A percentile compares a stretch with the other conserved stretches of the same genome.
Evolutionary conservation across 1,140 invertebrate species (phyloP).

Genomic region (Aphidius gifuensis): DNA sequence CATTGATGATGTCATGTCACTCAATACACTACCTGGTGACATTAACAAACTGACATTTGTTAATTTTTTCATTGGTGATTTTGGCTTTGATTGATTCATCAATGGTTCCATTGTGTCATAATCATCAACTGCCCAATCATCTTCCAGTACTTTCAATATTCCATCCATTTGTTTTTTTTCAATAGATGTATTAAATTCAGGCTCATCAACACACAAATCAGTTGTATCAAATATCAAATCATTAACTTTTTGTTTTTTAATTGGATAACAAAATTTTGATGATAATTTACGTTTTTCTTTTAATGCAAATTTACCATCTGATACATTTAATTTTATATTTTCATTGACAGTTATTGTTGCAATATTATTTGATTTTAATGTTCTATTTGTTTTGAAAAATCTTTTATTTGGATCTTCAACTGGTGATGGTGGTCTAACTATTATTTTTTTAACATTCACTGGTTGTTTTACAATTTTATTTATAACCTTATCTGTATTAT

Average conservation of each 20-base stretch:
- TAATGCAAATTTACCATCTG: constrained; percentile 21
- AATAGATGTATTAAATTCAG: constrained; percentile 29
- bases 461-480: not conserved
- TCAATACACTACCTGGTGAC: constrained; percentile 56
- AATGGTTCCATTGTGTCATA: constrained; percentile 39
- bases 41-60: constrained; percentile 32
- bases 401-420: constrained; percentile 32
- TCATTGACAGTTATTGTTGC: constrained; percentile 40
- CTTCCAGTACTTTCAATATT: constrained; percentile 43
- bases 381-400: constrained; percentile 44
- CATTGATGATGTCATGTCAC: constrained; percentile 55
- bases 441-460: not conserved
- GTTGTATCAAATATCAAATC: constrained; percentile 35
- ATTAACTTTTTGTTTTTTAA: constrained; percentile 23
- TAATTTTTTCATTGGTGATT: constrained; percentile 15
- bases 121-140: constrained; percentile 49
- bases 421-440: constrained; percentile 12
- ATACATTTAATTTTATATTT: constrained; percentile 33
- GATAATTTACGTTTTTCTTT: constrained; percentile 25
- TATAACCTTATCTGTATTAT: not conserved
- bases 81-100: constrained; percentile 9
- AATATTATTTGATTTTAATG: constrained; percentile 20
- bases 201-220: constrained; percentile 43
- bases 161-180: constrained; percentile 27
- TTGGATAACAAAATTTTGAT: constrained; percentile 2